Base-by-base conservation (phyloP, 1,140 invertebrate genomes). In the Lepidurus packardi region DNA sequence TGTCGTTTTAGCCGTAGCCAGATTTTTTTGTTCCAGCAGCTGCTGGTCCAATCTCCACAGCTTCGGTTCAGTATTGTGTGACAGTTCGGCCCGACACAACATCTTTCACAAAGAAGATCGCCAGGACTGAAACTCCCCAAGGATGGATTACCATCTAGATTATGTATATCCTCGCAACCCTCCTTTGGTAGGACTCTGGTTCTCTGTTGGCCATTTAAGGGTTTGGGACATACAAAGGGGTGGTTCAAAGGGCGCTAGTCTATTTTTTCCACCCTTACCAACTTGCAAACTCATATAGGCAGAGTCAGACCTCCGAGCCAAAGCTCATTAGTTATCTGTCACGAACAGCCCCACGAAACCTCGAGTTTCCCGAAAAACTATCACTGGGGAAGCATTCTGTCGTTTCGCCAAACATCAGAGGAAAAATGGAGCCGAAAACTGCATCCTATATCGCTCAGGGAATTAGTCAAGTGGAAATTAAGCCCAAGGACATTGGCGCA, bases 281-380 rank as follows among this genome's bases (percentile, higher is more conserved):
- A n/a, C 53, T n/a, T 65, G 53, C 53, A 65, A 4, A 65, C 53
- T 65, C 53, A 21, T 21, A 11, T 21, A n/a, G 53, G 21, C 8
- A 65, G 16, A 65, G 16, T 65, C 53, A 65, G 53, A n/a, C 53
- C 53, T 65, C 16, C 53, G n/a, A 65, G 53, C 53, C 53, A 13
- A 65, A 65, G 53, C 53, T 65, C 53, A 65, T 65, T 65, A 65
- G 53, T 65, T 65, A 65, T 65, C 53, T 65, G 53, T 65, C 53
- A 65, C 53, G 53, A 65, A 65, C 53, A 65, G 53, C 53, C 53
- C 53, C 53, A 65, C 21, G 53, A 21, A 65, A 65, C 53, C 8
- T 65, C 21, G 53, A 65, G 53, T 9, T 65, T 21, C 53, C 21
- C n/a, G 21, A 21, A 65, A 65, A 65, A 65, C 16, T 65, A 65